Percentiles rank a stretch among this genome's conserved stretches.
These are phyloP conservation scores for Zaprionus ghesquierei DNA, from an alignment of 1,140 invertebrate species.

Conservation along the genomic window DNA sequence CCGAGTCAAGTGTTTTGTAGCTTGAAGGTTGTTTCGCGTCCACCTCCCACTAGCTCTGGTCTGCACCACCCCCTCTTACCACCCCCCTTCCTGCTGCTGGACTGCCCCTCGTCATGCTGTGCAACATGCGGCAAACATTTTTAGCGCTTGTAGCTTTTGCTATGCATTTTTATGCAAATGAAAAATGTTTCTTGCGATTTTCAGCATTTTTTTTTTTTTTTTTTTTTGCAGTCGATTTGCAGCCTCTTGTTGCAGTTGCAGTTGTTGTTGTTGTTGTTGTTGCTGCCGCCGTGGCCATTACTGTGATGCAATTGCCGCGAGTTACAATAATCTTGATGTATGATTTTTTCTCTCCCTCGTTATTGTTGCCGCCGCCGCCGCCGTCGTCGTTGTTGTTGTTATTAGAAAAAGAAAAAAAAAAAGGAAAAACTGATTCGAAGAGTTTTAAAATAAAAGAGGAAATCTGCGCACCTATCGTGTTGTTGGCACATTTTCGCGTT, in stretches of 20 bases:
- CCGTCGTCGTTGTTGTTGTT: conserved; percentile 22
- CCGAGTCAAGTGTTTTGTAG: conserved; percentile 76
- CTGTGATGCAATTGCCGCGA: conserved; percentile 79
- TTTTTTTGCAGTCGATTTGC: conserved; percentile 24
- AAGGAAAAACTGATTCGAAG: conserved; percentile 23
- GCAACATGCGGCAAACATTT: conserved; percentile 75
- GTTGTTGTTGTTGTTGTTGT: conserved; percentile 18
- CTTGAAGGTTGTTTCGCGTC: conserved; percentile 74
- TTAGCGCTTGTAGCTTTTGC: conserved; percentile 75
- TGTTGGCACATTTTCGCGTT: conserved; percentile 78
- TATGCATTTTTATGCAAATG: conserved; percentile 80
- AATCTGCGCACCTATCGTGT: conserved; percentile 75
- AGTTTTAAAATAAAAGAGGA: conserved; percentile 59
- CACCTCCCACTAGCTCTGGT: conserved; percentile 58
- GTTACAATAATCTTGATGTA: conserved; percentile 81
- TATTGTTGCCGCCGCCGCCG: conserved; percentile 8
- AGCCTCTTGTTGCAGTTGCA: conserved; percentile 2
- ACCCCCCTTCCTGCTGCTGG: neutral
- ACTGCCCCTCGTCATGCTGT: conserved; percentile 30
- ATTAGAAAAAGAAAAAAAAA: conserved; percentile 58
- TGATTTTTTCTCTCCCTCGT: conserved; percentile 49
- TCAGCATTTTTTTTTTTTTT: conserved; percentile 64
- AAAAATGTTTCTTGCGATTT: conserved; percentile 81
- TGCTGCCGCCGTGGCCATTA: conserved; percentile 55
- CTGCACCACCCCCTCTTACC: neutral